Base-by-base conservation (phyloP, 2,113 vertebrate species). In the Calidris pugnax region DNA sequence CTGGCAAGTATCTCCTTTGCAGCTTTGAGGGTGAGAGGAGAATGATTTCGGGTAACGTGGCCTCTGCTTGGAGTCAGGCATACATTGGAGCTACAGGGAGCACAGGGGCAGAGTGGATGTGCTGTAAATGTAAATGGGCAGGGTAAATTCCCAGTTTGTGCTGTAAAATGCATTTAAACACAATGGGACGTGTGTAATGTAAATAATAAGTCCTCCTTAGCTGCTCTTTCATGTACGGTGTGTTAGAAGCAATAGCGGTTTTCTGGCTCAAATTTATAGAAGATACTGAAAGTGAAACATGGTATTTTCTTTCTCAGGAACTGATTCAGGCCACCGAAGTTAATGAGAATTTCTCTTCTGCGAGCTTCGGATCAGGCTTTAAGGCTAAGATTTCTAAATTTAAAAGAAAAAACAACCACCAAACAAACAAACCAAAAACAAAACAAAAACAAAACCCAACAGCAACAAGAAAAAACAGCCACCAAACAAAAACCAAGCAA, bases 1-100 rank as follows among this genome's bases (percentile, higher is more conserved):
- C 55, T 57, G n/a, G 59, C 53, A 89, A n/a, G 22, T 37, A 7
- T 0, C 35, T 10, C 67, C 80, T 73, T 47, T 33, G 41, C 19
- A 23, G 37, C 51, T 82, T 37, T 53, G 53, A 69, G 22, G 20
- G 45, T 64, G 59, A 60, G 27, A 57, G 12, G 37, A 8, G 17
- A 62, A 57, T 14, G 5, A 43, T 43, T 77, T 74, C 37, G 23
- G 50, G 60, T 26, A 41, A 30, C 0, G 1, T 12, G 55, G 27
- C 28, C 60, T 50, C 57, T 50, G 1, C 26, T 9, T 50, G 62
- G 71, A 88, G 32, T 20, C 33, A 35, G 39, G 30, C 20, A 5
- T 11, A n/a, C 20, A 13, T 12, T 10, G 0, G 4, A 68, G 45
- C 14, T 84, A 73, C 41, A 15, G 1, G 3, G 6, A 48, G n/a